Conservation (phyloP, 1,140 invertebrate genomes). For the Stegodyphus mimosarum region DNA sequence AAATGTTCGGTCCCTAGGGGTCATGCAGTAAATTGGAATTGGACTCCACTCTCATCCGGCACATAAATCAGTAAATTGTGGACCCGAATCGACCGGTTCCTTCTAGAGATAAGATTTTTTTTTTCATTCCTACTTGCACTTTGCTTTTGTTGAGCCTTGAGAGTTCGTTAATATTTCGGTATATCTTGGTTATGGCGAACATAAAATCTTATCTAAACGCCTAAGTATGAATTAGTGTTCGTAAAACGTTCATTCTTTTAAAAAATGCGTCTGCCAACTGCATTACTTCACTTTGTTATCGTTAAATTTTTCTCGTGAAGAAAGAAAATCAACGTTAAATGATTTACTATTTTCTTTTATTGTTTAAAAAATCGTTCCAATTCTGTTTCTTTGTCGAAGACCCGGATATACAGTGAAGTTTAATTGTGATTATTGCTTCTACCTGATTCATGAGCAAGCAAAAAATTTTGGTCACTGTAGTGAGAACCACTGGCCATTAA, state of each 20-base stretch:
- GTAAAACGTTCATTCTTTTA: not conserved
- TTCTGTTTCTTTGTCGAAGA: no score
- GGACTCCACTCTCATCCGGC: slow-evolving; percentile 46
- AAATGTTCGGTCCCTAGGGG: slow-evolving; percentile 40
- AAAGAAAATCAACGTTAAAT: no score
- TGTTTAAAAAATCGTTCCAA: no score
- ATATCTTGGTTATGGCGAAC: slow-evolving; percentile 2
- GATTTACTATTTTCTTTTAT: no score
- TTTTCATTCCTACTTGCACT: not conserved
- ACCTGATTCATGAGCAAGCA: no score
- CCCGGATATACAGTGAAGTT: no score
- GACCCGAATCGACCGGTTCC: slow-evolving; percentile 35
- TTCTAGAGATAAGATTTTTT: slow-evolving; percentile 26
- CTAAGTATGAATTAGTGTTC: slow-evolving; percentile 12
- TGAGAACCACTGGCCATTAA: no score
- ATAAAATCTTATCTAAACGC: slow-evolving; percentile 26
- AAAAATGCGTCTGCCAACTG: no score
- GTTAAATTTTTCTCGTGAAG: no score
- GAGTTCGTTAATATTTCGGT: slow-evolving; percentile 29
- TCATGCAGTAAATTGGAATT: slow-evolving; percentile 57
- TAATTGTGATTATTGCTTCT: no score
- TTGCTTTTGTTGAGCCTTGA: slow-evolving; percentile 8
- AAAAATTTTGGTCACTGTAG: no score
- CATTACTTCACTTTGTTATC: no score
- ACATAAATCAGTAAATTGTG: slow-evolving; percentile 49